Evolutionary conservation across 2,888 invertebrate genomes (phyloP).

Genomic region (Marasmarcha lunaedactyla): DNA sequence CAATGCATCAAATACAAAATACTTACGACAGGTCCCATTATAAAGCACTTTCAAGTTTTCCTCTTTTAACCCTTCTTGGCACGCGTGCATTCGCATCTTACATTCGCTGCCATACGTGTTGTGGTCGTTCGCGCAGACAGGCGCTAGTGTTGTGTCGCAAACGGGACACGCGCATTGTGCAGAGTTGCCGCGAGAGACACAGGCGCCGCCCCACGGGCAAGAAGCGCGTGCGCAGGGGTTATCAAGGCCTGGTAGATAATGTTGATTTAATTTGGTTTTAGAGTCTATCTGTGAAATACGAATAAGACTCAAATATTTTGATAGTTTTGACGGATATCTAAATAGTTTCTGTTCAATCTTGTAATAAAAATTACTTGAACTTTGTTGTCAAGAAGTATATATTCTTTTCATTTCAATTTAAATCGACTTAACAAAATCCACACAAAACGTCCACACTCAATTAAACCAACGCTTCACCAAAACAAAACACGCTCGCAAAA

Average conservation of each 20-base stretch:
- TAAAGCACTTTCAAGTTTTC: conserved; percentile 74
- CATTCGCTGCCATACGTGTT: conserved; percentile 88
- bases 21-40: conserved; percentile 67
- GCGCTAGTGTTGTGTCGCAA: conserved; percentile 82
- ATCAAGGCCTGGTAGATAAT: conserved; percentile 50
- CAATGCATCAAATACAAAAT: conserved; percentile 13
- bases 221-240: conserved; percentile 69
- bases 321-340: no score
- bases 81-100: conserved; percentile 83
- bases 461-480: no score
- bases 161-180: conserved; percentile 78
- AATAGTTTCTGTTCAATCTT: no score
- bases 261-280: no score
- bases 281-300: no score
- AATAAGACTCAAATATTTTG: no score
- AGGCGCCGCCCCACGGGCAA: conserved; percentile 76
- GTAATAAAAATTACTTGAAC: no score
- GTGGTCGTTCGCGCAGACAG: conserved; percentile 82
- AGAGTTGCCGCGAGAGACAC: conserved; percentile 73
- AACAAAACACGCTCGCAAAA: no score
- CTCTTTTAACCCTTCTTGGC: conserved; percentile 76
- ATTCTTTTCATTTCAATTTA: no score
- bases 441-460: no score
- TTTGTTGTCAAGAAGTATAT: no score
- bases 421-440: no score